Evolutionary conservation across 2,888 invertebrate genomes (phyloP), one percentile per base, ranked within the genome.

Genomic region (Caenorhabditis sp.): DNA sequence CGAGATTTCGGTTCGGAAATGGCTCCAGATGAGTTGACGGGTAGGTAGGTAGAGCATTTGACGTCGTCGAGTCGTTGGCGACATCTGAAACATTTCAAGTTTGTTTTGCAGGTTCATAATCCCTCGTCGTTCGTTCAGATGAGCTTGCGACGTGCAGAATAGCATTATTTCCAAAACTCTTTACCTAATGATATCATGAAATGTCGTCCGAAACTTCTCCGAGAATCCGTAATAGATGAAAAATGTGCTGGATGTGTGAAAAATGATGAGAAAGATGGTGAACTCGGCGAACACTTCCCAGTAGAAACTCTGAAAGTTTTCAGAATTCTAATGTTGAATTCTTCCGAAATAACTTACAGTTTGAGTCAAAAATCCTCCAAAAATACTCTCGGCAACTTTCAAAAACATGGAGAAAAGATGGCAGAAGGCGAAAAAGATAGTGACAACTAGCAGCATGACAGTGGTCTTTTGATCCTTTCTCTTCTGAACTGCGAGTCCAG

Each of bases 181-280:
- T 53, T 37, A 77, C 79, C 67, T 71, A 47, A 79, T 67, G 61
- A 79, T 71, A 50, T 72, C 67, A 58, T 74, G 80, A 50, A 81
- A 80, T 22, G 72, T 80, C 15, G 70, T 70, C 44, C 81, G 76
- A 24, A 81, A 82, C 44, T 82, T 82, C n/a, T 69, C 74, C 20
- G 78, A 82, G 22, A 82, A 82, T 35, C 69, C 74, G 61, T 78
- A 77, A 28, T 82, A 82, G 40, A 82, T 68, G 69, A 82, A 78
- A 44, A 82, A 78, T 13, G 82, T 82, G 58, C 72, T 68, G 11
- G 82, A 76, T 3, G 82, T 74, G 72, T 82, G 78, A 50, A 82
- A 71, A 28, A 82, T 71, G 56, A 82, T 79, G 18, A 82, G 65
- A 50, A 78, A 79, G 18, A 74, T 72, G 11, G 81, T 77, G 44